Evolutionary conservation across 2,113 vertebrate species (phyloP), one percentile per base, ranked within the genome.

Genomic region (Ahaetulla prasina): DNA sequence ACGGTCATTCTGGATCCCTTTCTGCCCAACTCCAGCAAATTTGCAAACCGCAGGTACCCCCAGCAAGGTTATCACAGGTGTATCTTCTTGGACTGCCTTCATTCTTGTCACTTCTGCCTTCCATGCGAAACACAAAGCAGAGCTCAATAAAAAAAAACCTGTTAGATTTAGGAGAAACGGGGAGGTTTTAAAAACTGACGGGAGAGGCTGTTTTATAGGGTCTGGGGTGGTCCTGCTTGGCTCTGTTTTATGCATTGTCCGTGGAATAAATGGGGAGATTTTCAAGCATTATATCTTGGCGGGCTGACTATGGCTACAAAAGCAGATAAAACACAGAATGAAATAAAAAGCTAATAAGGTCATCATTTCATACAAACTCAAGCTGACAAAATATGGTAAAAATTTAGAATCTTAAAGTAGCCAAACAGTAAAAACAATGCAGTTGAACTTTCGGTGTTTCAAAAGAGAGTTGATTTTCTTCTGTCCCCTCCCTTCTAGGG

Each of bases 141-240:
- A 57, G 2, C 53, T 47, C 30, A 0, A 11, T 52, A 30, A 93
- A 23, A 0, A 11, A 52, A 35, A 92, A 22, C 68, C 14, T 47
- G 9, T 11, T 22, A 53, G 47, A 92, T 0, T 0, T 74, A 43
- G 2, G 0, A n/a, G 0, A 0, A 49, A 20, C 0, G 0, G 0
- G 0, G 7, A 25, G 87, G 54, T 39, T 18, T 1, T 0, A 89
- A 53, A 1, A 0, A 30, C 35, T 0, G 1, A n/a, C 50, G n/a
- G n/a, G 2, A n/a, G 54, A 54, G 63, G 1, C 0, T 0, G 60
- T 5, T 74, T 74, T 0, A 0, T 3, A 52, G 25, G 27, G 43
- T 2, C 85, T 14, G 52, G 47, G 27, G 60, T 63, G 52, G 1
- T 54, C 68, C 22, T 12, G 4, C 5, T 0, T 9, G 39, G 35